Conservation (phyloP, 2,797 vertebrate species). For the Anguilla anguilla region DNA sequence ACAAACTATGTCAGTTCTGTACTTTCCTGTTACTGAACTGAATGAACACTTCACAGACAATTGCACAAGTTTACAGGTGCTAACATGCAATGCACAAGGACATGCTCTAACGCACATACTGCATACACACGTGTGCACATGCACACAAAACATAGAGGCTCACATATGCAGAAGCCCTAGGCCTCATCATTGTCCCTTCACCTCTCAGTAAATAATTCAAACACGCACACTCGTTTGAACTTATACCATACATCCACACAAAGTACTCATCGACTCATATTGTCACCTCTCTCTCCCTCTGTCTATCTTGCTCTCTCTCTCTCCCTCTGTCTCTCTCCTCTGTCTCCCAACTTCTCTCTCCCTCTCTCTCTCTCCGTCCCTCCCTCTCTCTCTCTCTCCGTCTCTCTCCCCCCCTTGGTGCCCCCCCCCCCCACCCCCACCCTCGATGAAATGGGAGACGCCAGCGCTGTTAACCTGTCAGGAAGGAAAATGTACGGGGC, state of each 20-base stretch:
- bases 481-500: background rate
- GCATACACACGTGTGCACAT: background rate
- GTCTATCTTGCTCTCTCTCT: no score
- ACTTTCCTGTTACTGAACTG: background rate
- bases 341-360: no score
- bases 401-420: no score
- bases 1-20: background rate
- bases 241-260: background rate
- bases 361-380: no score
- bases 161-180: background rate
- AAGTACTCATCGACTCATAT: background rate
- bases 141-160: background rate
- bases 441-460: conserved; percentile 1
- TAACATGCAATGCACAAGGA: background rate
- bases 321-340: no score
- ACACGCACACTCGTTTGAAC: background rate
- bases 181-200: background rate
- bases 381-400: background rate
- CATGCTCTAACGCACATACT: background rate
- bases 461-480: background rate
- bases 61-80: background rate
- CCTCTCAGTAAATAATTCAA: background rate
- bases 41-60: background rate
- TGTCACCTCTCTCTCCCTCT: background rate
- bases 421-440: background rate